Percentiles rank a stretch among this genome's conserved stretches.
phyloP scores from a whole-genome alignment of 2,888 invertebrate species.

The Exocentrus adspersus region DNA sequence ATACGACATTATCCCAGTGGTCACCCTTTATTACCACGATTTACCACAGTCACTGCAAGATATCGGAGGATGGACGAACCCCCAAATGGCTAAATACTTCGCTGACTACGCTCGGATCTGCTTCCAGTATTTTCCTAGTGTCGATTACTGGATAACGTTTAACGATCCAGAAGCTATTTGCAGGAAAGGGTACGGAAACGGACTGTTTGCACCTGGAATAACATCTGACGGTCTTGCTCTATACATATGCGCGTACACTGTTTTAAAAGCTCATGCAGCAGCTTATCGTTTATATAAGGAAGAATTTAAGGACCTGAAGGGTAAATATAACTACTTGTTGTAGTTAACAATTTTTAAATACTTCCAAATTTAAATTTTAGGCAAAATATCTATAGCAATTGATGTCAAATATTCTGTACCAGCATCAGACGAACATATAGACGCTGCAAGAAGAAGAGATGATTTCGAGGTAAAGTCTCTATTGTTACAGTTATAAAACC shows the following conservation, averaged over 20 bases:
- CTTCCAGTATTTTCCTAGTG: constrained; percentile 46
- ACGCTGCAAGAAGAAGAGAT: constrained; percentile 70
- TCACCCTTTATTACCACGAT: constrained; percentile 68
- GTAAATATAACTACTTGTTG: no score
- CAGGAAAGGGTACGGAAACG: constrained; percentile 34
- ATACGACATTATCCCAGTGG: constrained; percentile 66
- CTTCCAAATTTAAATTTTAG: no score
- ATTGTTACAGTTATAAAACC: no score
- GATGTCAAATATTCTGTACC: constrained; percentile 73
- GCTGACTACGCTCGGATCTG: constrained; percentile 67
- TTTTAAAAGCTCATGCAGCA: constrained; percentile 72
- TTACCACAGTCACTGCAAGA: constrained; percentile 65
- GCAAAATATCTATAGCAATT: constrained; percentile 7
- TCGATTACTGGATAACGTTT: constrained; percentile 65
- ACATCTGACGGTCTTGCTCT: constrained; percentile 64
- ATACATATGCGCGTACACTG: constrained; percentile 72
- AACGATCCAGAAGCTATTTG: constrained; percentile 63
- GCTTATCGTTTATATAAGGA: constrained; percentile 69
- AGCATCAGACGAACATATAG: constrained; percentile 65
- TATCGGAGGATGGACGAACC: constrained; percentile 56
- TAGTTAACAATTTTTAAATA: no score
- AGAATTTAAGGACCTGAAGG: not conserved
- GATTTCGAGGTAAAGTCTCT: constrained; percentile 62
- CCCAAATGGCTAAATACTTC: constrained; percentile 49
- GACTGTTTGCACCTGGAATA: constrained; percentile 54